Percentiles rank a stretch among this genome's conserved stretches.
These are phyloP conservation scores for Pteromalus puparum DNA, from an alignment of 1,140 invertebrate genomes.

Conservation along the genomic window DNA sequence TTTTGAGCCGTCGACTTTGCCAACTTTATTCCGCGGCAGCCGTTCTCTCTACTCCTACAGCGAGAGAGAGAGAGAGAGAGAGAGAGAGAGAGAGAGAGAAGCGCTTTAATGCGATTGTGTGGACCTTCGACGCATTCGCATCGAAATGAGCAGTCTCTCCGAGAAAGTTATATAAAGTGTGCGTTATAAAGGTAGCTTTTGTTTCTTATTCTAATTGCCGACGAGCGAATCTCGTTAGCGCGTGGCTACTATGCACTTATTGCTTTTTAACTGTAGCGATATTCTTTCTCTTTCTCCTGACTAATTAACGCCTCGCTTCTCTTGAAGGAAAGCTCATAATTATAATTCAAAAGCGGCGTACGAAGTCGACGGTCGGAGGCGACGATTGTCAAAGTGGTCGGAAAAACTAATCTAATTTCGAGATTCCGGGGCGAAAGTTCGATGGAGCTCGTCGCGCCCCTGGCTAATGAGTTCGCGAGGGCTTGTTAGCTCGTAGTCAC, in stretches of 20 bases:
- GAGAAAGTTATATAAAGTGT: too few relatives aligned
- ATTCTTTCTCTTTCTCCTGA: neutral
- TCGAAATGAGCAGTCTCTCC: neutral
- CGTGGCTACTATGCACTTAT: neutral
- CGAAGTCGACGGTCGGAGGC: neutral
- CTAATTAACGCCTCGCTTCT: constrained; percentile 17
- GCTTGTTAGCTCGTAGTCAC: constrained; percentile 40
- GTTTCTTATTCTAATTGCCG: neutral
- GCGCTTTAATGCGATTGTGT: constrained; percentile 19
- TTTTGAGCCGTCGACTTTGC: constrained; percentile 28
- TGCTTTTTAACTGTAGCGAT: neutral
- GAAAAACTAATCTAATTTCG: constrained; percentile 44
- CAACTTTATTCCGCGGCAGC: constrained; percentile 29
- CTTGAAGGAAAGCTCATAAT: neutral
- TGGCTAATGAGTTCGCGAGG: constrained; percentile 49
- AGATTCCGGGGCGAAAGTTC: constrained; percentile 34
- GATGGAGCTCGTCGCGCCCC: constrained; percentile 1
- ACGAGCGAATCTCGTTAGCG: neutral
- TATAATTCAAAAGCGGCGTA: neutral
- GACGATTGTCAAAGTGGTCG: constrained; percentile 22
- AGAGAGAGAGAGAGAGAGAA: too few relatives aligned
- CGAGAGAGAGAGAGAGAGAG: too few relatives aligned
- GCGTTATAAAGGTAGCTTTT: neutral
- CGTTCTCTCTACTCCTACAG: too few relatives aligned
- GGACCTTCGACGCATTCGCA: neutral